phyloP scores from a whole-genome alignment of 2,113 vertebrate species.

The Eptesicus fuscus region DNA sequence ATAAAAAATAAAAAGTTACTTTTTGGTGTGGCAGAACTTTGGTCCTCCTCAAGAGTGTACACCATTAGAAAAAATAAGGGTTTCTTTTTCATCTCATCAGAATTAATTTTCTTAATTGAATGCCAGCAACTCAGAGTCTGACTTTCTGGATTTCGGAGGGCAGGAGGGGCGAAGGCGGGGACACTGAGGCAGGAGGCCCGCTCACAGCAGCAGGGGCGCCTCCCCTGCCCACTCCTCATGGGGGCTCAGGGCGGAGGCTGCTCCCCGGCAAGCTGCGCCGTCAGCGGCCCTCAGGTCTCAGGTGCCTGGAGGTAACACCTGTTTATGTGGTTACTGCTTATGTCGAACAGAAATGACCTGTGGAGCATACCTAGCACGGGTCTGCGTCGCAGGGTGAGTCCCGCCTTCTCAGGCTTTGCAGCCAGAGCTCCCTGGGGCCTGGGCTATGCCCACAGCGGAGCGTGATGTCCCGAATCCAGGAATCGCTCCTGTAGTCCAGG shows the following conservation, averaged over 20 bases:
- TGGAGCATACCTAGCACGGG: no score
- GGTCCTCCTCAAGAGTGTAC: not conserved
- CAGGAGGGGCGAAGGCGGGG: not conserved
- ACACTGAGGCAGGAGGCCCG: no score
- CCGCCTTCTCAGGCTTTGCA: accelerated
- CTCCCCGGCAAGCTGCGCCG: not conserved
- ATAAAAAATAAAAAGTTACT: not conserved
- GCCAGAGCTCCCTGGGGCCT: not conserved
- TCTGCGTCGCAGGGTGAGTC: not conserved
- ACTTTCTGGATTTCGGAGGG: not conserved
- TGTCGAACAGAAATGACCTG: not conserved
- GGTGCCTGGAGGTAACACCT: not conserved
- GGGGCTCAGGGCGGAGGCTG: no score
- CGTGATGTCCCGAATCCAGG: accelerated
- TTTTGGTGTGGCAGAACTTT: no score
- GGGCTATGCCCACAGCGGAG: not conserved
- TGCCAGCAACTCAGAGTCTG: not conserved
- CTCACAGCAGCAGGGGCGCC: not conserved
- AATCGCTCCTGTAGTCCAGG: not conserved
- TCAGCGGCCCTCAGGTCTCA: not conserved
- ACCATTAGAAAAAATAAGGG: not conserved
- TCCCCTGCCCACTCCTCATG: no score
- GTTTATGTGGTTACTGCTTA: not conserved
- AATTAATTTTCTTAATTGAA: not conserved
- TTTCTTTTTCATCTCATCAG: not conserved